These are phyloP conservation scores for Drosophila monieri DNA, from an alignment of 2,888 invertebrate species.

Conservation along the genomic window DNA sequence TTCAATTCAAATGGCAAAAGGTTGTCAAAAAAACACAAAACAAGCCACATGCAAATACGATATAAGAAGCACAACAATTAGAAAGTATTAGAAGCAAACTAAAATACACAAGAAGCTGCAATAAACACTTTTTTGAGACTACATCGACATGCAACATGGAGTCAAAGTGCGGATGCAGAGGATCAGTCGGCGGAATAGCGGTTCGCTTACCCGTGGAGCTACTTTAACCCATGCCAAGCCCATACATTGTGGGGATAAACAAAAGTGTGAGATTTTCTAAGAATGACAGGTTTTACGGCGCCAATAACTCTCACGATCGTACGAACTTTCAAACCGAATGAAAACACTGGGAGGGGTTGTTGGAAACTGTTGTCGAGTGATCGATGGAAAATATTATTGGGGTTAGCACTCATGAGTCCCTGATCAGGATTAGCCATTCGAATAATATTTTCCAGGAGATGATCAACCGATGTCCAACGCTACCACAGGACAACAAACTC, in stretches of 20 bases:
- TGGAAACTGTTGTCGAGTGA: background rate
- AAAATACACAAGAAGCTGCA: conserved; percentile 4
- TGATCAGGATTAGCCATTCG: no score
- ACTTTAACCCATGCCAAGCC: conserved; percentile 9
- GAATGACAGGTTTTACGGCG: conserved; percentile 35
- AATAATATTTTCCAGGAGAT: background rate
- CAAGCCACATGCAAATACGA: conserved; percentile 30
- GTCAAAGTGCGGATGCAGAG: conserved; percentile 4
- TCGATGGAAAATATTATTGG: background rate
- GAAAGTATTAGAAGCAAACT: conserved; percentile 6
- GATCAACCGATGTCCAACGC: background rate
- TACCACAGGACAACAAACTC: background rate
- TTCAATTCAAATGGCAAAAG: conserved; percentile 43
- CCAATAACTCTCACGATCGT: conserved; percentile 11
- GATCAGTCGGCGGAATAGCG: conserved; percentile 1
- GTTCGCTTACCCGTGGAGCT: conserved; percentile 15
- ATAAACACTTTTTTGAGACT: conserved; percentile 7
- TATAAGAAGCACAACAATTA: conserved; percentile 3
- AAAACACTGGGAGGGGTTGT: conserved; percentile 3
- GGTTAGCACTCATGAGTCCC: background rate
- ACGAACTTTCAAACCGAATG: conserved; percentile 3
- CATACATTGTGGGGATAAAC: background rate
- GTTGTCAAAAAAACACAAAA: conserved; percentile 34
- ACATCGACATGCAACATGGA: conserved; percentile 11
- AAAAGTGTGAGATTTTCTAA: conserved; percentile 1